Base-by-base conservation (phyloP, 1,140 invertebrate species). In the Pristionchus pacificus region DNA sequence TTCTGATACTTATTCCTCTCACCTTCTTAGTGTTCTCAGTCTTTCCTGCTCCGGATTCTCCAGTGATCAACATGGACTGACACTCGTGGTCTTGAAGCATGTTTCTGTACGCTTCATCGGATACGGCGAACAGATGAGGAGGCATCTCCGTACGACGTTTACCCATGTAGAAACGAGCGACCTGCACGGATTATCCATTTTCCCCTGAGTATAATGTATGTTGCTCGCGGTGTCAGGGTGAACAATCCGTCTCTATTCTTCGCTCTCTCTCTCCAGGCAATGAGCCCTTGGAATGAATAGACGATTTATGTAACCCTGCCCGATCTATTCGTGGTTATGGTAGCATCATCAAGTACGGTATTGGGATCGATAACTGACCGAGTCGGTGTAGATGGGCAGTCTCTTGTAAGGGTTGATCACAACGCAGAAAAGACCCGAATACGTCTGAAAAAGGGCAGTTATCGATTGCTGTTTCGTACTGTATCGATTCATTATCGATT, bases 401-500 rank as follows among this genome's bases (percentile, higher is more conserved):
- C 97, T 90, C 89, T 97, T 97, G 91, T 98, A 98, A 78, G 96
- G 96, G 88, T 99, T 99, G 89, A 99, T 97, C 83, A 95, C 95
- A 84, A 99, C 94, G 86, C 96, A 99, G 91, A 99, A 99, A 84
- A 99, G 90, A 85, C 96, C 97, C 82, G 97, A 99, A 87, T 99
- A 99, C 82, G 97, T 99, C 95, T 98, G 64, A 59, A 75, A 73
- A 19, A 13, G 14, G n/a, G n/a, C n/a, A n/a, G n/a, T n/a, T n/a
- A n/a, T n/a, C n/a, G n/a, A n/a, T n/a, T n/a, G n/a, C n/a, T n/a
- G n/a, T n/a, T n/a, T n/a, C n/a, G n/a, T n/a, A n/a, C n/a, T n/a
- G n/a, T n/a, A n/a, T n/a, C n/a, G n/a, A n/a, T n/a, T n/a, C n/a
- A 19, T 28, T 30, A 0, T 57, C 24, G 1, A 66, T 31, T 66